phyloP scores from a whole-genome alignment of 2,113 vertebrate species.

The Stegostoma tigrinum region DNA sequence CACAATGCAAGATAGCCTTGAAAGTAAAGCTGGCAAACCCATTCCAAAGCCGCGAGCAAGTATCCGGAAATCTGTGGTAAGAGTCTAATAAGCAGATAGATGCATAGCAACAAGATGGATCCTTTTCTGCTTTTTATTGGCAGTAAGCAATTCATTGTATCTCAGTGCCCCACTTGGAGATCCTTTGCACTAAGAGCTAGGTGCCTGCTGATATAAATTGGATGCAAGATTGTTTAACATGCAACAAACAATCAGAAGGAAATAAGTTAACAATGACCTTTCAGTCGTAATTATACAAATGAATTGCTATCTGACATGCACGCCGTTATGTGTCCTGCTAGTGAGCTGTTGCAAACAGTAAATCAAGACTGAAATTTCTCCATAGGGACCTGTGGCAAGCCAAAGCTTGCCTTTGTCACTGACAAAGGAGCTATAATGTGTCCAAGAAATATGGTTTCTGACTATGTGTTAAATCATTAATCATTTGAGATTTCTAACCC shows the following conservation, averaged over 20 bases:
- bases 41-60: constrained; percentile 95
- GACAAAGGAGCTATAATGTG: not conserved
- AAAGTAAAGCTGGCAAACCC: constrained; percentile 92
- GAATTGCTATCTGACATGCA: constrained; percentile 17
- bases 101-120: constrained; percentile 22
- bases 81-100: constrained; percentile 43
- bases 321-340: not conserved
- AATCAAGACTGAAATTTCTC: constrained; percentile 25
- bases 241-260: constrained; percentile 19
- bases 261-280: constrained; percentile 36
- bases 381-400: constrained; percentile 28
- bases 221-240: not conserved
- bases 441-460: constrained; percentile 5
- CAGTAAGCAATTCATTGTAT: not conserved
- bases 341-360: constrained; percentile 15
- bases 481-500: constrained; percentile 22
- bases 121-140: constrained; percentile 19
- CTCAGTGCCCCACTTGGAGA: not conserved
- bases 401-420: constrained; percentile 23
- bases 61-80: constrained; percentile 96
- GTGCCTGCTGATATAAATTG: not conserved
- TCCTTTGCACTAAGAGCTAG: not conserved
- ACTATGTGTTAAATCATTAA: constrained; percentile 30
- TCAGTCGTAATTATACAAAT: constrained; percentile 34
- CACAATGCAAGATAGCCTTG: constrained; percentile 94